phyloP scores from a whole-genome alignment of 37 sponge, comb jelly and placozoan genomes.

The Ephydatia muelleri region DNA sequence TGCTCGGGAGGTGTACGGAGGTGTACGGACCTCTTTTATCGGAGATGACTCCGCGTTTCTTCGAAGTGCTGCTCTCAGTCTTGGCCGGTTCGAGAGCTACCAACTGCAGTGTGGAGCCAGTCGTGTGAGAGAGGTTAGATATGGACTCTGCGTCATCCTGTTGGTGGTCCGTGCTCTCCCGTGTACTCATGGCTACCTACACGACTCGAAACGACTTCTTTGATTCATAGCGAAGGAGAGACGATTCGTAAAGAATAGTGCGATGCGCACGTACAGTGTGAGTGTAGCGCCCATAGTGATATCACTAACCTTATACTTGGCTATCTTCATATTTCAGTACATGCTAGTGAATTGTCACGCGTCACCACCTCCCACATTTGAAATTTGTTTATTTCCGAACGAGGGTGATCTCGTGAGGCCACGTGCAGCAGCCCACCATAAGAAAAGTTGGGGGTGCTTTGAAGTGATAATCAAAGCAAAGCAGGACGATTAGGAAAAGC shows the following conservation, averaged over 20 bases:
- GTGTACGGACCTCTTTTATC: background rate
- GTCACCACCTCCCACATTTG: background rate
- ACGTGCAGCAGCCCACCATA: background rate
- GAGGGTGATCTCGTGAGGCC: conserved; percentile 3
- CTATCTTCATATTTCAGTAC: background rate
- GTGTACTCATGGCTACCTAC: conserved; percentile 2
- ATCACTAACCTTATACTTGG: background rate
- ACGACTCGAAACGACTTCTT: too few relatives aligned
- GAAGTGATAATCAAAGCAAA: background rate
- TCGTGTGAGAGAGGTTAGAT: background rate
- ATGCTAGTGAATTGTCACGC: background rate
- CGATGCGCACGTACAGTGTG: background rate
- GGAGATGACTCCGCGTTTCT: background rate
- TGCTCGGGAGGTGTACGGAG: background rate
- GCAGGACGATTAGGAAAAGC: background rate
- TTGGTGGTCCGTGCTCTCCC: conserved; percentile 7
- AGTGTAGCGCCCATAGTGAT: background rate
- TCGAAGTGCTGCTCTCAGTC: background rate
- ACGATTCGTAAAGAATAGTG: background rate
- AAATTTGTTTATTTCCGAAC: background rate
- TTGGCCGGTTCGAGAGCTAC: background rate
- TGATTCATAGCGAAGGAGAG: background rate
- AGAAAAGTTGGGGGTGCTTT: background rate
- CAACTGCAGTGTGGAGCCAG: background rate
- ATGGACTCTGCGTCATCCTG: background rate